phyloP scores from a whole-genome alignment of 2,113 vertebrate species.

The Sciurus niger region DNA sequence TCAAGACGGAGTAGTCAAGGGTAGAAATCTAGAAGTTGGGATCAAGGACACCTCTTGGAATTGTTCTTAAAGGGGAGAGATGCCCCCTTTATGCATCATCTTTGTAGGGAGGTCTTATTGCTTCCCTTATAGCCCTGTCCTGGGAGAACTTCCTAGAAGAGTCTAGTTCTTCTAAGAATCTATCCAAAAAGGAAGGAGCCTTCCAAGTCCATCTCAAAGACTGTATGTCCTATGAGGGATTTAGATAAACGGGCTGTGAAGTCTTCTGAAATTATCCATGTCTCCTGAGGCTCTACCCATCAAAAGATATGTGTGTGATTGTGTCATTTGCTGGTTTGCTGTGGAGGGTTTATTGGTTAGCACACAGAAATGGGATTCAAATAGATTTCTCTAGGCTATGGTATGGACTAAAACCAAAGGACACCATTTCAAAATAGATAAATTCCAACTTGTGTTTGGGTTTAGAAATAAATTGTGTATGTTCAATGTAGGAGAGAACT shows the following conservation, averaged over 20 bases:
- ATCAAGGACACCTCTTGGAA: constrained; percentile 17
- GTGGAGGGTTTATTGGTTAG: neutral
- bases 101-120: neutral
- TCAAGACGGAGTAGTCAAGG: constrained; percentile 24
- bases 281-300: neutral
- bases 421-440: constrained; percentile 28
- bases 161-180: constrained; percentile 39
- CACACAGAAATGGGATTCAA: constrained; percentile 16
- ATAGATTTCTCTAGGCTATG: constrained; percentile 40
- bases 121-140: constrained; percentile 46
- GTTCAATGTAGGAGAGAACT: constrained; percentile 26
- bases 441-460: neutral
- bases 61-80: constrained; percentile 50
- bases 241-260: neutral
- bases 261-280: constrained; percentile 41
- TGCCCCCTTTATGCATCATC: constrained; percentile 43
- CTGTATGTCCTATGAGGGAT: neutral
- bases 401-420: neutral
- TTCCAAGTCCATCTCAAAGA: constrained; percentile 38
- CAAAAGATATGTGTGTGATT: neutral
- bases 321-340: neutral
- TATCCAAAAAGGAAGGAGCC: constrained; percentile 30
- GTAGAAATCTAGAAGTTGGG: constrained; percentile 1
- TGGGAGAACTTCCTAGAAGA: constrained; percentile 31
- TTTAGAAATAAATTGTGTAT: constrained; percentile 31